Evolutionary conservation across 2,888 invertebrate species (phyloP).

Genomic region (Tetragonisca angustula): DNA sequence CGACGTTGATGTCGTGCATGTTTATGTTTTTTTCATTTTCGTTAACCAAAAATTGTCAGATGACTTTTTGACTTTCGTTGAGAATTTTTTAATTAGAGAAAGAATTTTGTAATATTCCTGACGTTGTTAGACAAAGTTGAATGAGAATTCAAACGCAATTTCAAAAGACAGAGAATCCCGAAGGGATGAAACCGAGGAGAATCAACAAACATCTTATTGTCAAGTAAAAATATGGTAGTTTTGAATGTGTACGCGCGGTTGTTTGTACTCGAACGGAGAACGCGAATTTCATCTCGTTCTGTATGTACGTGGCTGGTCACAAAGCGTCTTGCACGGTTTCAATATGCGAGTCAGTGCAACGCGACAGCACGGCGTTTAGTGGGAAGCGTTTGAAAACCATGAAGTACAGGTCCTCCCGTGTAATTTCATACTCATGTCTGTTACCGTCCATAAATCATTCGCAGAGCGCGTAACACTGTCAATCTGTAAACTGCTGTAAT

Average conservation of each 20-base stretch:
- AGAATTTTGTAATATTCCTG: no score
- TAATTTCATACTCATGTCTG: conserved; percentile 34
- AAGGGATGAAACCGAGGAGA: no score
- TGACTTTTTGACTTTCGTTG: no score
- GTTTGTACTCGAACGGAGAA: background rate
- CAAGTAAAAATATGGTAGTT: background rate
- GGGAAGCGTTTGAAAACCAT: conserved; percentile 26
- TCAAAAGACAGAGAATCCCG: no score
- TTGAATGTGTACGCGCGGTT: background rate
- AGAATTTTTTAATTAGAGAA: no score
- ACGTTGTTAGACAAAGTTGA: no score
- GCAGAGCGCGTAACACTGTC: background rate
- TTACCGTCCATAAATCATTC: conserved; percentile 12
- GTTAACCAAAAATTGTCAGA: no score
- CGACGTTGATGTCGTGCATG: no score
- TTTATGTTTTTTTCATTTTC: no score
- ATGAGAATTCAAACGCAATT: no score
- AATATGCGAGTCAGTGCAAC: conserved; percentile 6
- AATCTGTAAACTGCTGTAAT: background rate
- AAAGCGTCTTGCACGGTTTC: conserved; percentile 21
- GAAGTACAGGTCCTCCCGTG: conserved; percentile 18
- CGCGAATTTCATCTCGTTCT: background rate
- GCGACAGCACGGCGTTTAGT: conserved; percentile 23
- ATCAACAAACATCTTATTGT: background rate
- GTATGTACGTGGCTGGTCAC: background rate